Evolutionary conservation across 2,113 vertebrate genomes (phyloP).

Genomic region (Parus major): DNA sequence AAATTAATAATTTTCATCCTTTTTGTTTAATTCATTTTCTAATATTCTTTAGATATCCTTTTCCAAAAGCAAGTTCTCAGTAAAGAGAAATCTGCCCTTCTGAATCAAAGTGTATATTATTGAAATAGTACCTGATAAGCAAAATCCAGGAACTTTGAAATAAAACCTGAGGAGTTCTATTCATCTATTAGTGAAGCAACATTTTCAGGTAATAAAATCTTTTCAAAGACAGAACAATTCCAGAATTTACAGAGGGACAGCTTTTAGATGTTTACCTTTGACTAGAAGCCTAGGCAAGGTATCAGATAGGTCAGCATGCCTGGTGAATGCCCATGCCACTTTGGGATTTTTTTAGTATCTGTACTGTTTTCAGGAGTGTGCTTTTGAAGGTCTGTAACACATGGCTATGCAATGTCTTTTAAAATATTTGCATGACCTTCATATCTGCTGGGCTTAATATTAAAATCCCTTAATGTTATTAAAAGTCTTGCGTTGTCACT

Average conservation of each 20-base stretch:
- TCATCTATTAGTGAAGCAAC: not conserved
- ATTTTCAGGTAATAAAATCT: not conserved
- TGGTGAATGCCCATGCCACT: not conserved
- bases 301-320: not conserved
- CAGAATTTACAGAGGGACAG: not conserved
- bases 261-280: too few relatives aligned
- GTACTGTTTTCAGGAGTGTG: rapidly evolving
- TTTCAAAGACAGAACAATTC: not conserved
- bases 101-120: not conserved
- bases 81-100: not conserved
- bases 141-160: not conserved
- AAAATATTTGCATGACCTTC: not conserved
- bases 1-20: not conserved
- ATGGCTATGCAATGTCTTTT: not conserved
- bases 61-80: not conserved
- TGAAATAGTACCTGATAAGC: not conserved
- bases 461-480: not conserved
- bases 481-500: not conserved
- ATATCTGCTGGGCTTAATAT: not conserved
- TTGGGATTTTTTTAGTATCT: not conserved
- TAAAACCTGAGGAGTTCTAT: not conserved
- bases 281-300: not conserved
- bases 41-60: not conserved
- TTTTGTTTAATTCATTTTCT: not conserved
- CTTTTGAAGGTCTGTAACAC: not conserved